phyloP scores from a whole-genome alignment of 2,888 invertebrate species.

The Macrophya alboannulata region DNA sequence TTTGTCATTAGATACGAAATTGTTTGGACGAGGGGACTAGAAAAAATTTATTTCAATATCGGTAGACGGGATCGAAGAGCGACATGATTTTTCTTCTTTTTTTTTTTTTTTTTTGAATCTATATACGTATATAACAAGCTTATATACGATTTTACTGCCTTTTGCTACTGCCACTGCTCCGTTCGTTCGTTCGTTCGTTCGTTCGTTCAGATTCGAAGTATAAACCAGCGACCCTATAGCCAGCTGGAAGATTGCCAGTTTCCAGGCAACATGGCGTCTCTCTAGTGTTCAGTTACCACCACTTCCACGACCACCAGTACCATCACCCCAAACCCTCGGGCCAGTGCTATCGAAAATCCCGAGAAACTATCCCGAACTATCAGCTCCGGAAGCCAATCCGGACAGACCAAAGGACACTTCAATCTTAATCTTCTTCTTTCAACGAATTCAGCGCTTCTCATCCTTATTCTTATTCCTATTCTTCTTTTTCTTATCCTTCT shows the following conservation, averaged over 20 bases:
- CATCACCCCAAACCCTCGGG: neutral
- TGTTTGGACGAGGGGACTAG: neutral
- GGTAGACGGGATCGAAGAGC: neutral
- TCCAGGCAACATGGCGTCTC: constrained; percentile 38
- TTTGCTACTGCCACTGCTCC: neutral
- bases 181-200: constrained; percentile 11
- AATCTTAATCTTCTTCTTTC: constrained; percentile 35
- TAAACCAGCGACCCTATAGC: neutral
- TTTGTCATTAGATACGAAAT: neutral
- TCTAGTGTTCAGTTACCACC: neutral
- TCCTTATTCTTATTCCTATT: neutral
- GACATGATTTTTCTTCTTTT: neutral
- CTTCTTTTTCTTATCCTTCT: constrained; percentile 1
- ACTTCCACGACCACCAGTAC: neutral
- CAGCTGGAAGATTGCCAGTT: constrained; percentile 35
- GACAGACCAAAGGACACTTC: constrained; percentile 36
- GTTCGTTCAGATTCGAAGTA: constrained; percentile 3
- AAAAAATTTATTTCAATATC: neutral
- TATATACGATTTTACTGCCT: neutral
- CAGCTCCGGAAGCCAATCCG: constrained; percentile 27
- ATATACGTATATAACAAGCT: neutral
- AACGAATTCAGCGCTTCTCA: constrained; percentile 4
- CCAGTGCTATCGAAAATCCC: constrained; percentile 15
- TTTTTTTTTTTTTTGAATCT: too few relatives aligned
- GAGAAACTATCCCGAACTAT: constrained; percentile 43